phyloP scores from a whole-genome alignment of 64 coral and sea anemone species.

The Porites lutea region DNA sequence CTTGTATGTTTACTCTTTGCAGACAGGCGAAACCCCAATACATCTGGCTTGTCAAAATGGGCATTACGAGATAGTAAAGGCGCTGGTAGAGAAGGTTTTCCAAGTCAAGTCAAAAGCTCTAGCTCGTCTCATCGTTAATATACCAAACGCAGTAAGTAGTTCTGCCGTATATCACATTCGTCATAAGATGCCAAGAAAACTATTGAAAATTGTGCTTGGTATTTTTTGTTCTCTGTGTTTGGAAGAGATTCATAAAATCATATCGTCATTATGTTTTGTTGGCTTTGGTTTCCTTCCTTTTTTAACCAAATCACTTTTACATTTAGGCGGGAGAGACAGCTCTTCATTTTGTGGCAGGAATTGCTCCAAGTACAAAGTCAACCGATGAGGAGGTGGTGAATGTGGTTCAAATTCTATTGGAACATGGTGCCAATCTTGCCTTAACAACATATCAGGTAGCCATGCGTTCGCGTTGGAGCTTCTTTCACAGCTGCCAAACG shows the following conservation, averaged over 20 bases:
- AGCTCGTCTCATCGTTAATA: constrained; percentile 84
- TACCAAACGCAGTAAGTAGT: constrained; percentile 79
- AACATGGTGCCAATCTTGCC: constrained; percentile 77
- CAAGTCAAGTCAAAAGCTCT: constrained; percentile 61
- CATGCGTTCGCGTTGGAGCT: neutral
- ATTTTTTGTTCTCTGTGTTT: too few species aligned
- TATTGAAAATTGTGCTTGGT: too few species aligned
- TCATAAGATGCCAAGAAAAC: neutral
- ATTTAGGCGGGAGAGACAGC: constrained; percentile 87
- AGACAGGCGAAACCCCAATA: constrained; percentile 93
- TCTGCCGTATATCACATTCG: neutral
- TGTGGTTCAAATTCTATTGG: constrained; percentile 66
- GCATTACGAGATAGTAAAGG: constrained; percentile 75
- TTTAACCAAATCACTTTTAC: neutral
- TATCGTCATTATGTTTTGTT: neutral
- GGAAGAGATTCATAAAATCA: too few species aligned
- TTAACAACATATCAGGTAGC: constrained; percentile 61
- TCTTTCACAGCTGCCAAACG: too few species aligned
- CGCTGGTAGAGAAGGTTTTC: constrained; percentile 75
- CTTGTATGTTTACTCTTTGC: constrained; percentile 7
- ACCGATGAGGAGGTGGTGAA: constrained; percentile 62
- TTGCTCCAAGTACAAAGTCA: constrained; percentile 48
- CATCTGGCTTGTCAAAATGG: constrained; percentile 87
- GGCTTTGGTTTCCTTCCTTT: neutral
- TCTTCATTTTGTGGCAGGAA: constrained; percentile 76